These are phyloP conservation scores for Meleagris gallopavo DNA, from an alignment of 2,113 vertebrate species.

Conservation along the genomic window DNA sequence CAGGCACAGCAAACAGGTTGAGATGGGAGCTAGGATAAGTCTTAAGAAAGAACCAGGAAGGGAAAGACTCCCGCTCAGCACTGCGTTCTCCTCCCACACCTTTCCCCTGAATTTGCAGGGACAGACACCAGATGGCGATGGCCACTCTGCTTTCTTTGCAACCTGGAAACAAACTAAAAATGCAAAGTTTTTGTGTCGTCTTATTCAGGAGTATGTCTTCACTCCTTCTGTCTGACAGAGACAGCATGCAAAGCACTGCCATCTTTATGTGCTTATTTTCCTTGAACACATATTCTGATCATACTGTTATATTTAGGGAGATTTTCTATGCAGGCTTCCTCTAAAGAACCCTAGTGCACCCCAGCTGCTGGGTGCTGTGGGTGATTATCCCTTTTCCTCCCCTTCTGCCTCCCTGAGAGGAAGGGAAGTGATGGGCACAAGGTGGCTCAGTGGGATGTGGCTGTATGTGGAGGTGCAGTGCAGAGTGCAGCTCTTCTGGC, in stretches of 20 bases:
- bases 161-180: not conserved
- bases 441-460: not conserved
- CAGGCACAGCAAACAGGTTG: not conserved
- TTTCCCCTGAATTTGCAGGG: not conserved
- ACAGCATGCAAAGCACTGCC: fast-evolving
- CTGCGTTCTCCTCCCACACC: not conserved
- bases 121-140: not conserved
- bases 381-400: not conserved
- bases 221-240: not conserved
- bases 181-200: not conserved
- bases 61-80: not conserved
- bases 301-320: too few species aligned
- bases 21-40: not conserved
- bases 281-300: fast-evolving
- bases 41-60: not conserved
- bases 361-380: not conserved
- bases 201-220: not conserved
- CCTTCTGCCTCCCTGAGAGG: not conserved
- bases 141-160: not conserved
- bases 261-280: not conserved
- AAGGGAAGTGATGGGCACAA: not conserved
- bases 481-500: not conserved
- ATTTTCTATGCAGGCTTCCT: not conserved
- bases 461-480: fast-evolving
- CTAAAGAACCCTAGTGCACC: fast-evolving